Percentiles rank a stretch among this genome's conserved stretches.
Conservation (phyloP, 2,888 invertebrate species). For the Teleogryllus oceanicus region DNA sequence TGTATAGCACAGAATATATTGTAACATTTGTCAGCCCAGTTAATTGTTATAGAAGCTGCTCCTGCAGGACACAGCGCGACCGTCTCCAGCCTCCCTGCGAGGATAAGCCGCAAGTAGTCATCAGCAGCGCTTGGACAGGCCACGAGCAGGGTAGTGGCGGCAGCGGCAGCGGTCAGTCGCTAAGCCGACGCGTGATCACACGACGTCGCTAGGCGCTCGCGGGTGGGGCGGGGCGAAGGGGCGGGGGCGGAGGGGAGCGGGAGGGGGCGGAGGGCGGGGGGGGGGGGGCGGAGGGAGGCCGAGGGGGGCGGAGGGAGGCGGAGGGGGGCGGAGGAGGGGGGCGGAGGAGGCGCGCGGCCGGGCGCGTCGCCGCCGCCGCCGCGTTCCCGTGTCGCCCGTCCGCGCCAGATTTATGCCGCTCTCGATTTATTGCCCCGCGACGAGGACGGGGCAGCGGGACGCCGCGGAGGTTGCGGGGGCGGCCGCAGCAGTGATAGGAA, state of each 20-base stretch:
- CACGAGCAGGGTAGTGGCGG: no score
- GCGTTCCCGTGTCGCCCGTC: neutral
- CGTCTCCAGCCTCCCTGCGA: neutral
- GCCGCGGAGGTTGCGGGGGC: neutral
- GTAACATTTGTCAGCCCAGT: no score
- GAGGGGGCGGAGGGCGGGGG: no score
- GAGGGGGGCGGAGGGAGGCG: no score
- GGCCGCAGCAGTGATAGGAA: no score
- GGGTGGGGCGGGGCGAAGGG: neutral
- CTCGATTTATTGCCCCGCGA: constrained; percentile 1
- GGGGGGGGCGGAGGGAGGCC: no score
- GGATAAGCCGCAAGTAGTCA: neutral
- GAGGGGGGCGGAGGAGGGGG: neutral
- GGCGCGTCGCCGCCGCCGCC: neutral
- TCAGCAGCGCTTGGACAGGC: neutral
- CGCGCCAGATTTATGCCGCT: neutral
- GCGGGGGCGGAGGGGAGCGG: neutral
- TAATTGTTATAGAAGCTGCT: no score
- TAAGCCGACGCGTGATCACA: constrained; percentile 20
- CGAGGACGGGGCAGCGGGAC: neutral
- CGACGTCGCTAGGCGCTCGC: neutral
- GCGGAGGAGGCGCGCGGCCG: neutral
- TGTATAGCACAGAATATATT: no score
- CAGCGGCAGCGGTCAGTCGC: no score
- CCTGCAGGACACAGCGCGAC: no score